Base-by-base conservation (phyloP, 2,113 vertebrate genomes). In the Pteropus alecto region DNA sequence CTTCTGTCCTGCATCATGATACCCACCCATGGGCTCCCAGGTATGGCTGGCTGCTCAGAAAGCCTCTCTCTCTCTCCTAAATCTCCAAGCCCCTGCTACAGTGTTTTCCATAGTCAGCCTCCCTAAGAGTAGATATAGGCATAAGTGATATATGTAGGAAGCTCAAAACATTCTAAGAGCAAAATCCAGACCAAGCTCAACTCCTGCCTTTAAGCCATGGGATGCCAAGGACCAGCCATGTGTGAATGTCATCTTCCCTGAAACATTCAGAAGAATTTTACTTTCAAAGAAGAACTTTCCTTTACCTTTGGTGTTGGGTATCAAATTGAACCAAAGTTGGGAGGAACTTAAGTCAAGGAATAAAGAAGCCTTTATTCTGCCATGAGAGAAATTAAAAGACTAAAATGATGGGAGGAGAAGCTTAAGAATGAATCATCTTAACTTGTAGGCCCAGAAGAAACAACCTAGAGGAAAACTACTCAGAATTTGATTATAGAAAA, bases 401-500 rank as follows among this genome's bases (percentile, higher is more conserved):
- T 67, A 26, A 33, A 97, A 90, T 48, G 15, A 93, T 21, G 16
- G 46, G 6, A 6, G 11, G 22, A 2, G 85, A 85, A 15, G 18
- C 19, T 61, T 78, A 15, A 48, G 82, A 95, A 96, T 76, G 35
- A 98, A 77, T 18, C 16, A 0, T 68, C 63, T 67, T 63, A 54
- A 7, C 13, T 90, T 78, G 67, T 60, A 94, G 33, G 18, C 3
- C 41, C 51, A 63, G 38, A 87, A 86, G 61, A 82, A 94, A 93
- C 1, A 74, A 9, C 26, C 33, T 51, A 77, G 5, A 51, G 13
- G 5, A 54, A 94, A 94, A 6, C 65, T 26, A 78, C 28, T 78
- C 68, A 73, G 67, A 94, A 67, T 65, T 38, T 54, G n/a, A 11
- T 60, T 85, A 43, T 15, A 76, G 93, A 78, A 84, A 97, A 92